These are phyloP conservation scores for Mus spretus DNA, from an alignment of 2,797 vertebrate species.

Conservation along the genomic window DNA sequence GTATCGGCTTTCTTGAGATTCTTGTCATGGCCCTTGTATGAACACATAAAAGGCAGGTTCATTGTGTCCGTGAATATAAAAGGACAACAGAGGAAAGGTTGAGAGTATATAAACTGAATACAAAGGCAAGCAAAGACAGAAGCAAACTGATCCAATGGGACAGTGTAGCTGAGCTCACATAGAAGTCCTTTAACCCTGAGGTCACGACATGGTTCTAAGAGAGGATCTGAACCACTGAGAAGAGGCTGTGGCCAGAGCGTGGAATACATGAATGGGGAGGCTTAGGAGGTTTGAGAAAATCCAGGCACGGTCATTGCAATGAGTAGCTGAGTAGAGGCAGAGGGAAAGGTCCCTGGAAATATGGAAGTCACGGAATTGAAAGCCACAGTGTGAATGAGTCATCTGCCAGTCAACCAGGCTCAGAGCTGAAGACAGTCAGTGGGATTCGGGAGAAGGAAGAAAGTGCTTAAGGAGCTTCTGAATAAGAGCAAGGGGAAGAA, in stretches of 20 bases:
- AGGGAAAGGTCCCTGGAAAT: neutral
- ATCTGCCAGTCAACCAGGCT: neutral
- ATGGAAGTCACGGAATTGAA: neutral
- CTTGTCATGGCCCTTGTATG: neutral
- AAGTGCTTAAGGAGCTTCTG: neutral
- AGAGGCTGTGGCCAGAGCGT: neutral
- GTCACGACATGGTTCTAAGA: neutral
- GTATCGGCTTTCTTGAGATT: neutral
- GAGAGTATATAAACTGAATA: neutral
- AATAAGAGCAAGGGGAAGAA: neutral
- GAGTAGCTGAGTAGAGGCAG: neutral
- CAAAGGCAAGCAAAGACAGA: neutral
- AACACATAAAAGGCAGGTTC: neutral
- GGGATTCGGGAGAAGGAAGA: neutral
- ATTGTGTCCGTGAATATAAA: neutral
- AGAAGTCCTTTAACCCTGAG: neutral
- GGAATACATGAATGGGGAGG: neutral
- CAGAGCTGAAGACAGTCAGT: neutral
- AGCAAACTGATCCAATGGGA: neutral
- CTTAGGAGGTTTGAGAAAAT: slow-evolving; percentile 5
- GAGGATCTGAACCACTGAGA: neutral
- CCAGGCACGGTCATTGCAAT: neutral
- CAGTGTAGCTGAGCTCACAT: neutral
- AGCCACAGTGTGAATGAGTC: slow-evolving; percentile 3
- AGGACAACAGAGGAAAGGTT: neutral